Conservation (phyloP, 2,113 vertebrate species). For the Cairina moschata region DNA sequence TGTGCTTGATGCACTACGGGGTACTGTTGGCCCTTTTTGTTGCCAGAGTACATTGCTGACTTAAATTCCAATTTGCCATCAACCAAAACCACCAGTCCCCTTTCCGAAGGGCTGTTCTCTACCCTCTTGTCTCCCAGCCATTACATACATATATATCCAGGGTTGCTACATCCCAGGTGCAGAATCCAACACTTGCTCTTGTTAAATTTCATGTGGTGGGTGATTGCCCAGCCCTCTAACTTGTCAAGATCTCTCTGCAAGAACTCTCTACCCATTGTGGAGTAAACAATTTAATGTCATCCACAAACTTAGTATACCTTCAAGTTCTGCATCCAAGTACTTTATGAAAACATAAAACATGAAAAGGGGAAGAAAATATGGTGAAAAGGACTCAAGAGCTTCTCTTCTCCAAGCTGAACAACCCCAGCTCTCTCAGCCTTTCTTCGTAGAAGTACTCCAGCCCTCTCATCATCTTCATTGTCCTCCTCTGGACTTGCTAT, state of each 20-base stretch:
- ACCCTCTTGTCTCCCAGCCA: not conserved
- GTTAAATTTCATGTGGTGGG: not conserved
- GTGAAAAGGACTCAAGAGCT: no score
- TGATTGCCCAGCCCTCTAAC: not conserved
- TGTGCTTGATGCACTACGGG: not conserved
- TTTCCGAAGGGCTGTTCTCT: not conserved
- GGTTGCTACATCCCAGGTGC: not conserved
- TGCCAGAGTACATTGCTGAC: not conserved
- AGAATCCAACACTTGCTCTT: not conserved
- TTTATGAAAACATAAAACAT: not conserved
- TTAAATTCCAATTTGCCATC: not conserved
- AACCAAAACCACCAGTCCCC: not conserved
- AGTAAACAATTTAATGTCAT: not conserved
- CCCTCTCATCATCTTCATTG: no score
- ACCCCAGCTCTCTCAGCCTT: no score
- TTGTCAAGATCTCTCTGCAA: not conserved
- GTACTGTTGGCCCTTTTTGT: not conserved
- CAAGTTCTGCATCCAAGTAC: not conserved
- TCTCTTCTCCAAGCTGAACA: no score
- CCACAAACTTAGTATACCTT: not conserved
- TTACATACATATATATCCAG: not conserved
- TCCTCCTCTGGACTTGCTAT: no score
- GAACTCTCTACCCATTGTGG: not conserved
- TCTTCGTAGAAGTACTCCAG: no score
- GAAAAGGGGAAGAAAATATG: no score